These are phyloP conservation scores for Protobothrops mucrosquamatus DNA, from an alignment of 2,113 vertebrate species.

Conservation along the genomic window DNA sequence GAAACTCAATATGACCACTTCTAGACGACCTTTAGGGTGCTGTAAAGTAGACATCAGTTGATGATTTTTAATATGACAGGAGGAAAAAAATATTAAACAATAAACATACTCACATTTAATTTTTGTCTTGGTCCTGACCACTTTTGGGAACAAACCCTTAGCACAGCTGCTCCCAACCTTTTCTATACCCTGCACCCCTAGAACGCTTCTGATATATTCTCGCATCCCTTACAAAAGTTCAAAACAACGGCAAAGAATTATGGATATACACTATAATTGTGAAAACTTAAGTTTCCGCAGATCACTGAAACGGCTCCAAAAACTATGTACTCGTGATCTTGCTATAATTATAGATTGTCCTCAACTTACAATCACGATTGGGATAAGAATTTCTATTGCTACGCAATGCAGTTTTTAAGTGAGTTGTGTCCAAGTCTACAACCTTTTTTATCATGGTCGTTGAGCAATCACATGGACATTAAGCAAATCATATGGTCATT, in stretches of 20 bases:
- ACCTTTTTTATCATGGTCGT: no score
- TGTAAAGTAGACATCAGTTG: neutral
- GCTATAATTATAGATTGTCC: no score
- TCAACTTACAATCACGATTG: neutral
- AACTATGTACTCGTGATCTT: neutral
- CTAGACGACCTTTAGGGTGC: neutral
- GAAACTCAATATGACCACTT: neutral
- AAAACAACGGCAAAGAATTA: no score
- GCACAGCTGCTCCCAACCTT: no score
- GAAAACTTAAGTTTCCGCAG: no score
- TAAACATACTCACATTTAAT: neutral
- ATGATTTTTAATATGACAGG: neutral
- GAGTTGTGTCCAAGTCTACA: neutral
- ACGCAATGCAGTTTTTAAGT: neutral
- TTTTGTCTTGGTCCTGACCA: neutral
- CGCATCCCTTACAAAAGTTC: no score
- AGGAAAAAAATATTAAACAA: neutral
- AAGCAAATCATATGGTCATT: no score
- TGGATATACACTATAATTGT: no score
- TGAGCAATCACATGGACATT: no score
- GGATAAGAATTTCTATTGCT: no score
- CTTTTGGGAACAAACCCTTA: neutral
- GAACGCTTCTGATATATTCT: no score
- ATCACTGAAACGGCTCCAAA: neutral
- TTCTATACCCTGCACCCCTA: no score